Conservation (phyloP, 2,113 vertebrate genomes). For the Ivindomyrus marchei region DNA sequence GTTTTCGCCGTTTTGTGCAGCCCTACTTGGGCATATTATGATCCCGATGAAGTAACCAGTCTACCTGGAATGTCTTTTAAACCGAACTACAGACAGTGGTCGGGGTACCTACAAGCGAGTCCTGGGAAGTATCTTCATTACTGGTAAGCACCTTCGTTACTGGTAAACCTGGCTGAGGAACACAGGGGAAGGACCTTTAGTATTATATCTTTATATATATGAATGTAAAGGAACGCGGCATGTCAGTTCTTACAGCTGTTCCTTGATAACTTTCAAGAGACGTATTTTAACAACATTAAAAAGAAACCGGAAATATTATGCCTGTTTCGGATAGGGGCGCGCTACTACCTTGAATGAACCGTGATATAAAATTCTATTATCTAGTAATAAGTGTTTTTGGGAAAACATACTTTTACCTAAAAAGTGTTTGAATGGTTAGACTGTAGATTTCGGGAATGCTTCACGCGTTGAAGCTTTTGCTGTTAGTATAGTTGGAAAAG, state of each 20-base stretch:
- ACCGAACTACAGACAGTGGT: conserved; percentile 60
- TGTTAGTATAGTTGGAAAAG: background rate
- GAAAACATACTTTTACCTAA: background rate
- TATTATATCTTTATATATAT: background rate
- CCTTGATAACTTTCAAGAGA: background rate
- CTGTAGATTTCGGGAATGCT: background rate
- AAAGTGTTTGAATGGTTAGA: background rate
- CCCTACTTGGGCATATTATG: conserved; percentile 40
- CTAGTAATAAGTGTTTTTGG: background rate
- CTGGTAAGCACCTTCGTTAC: conserved; percentile 64
- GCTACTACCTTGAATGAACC: background rate
- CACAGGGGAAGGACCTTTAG: background rate
- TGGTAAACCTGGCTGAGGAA: conserved; percentile 48
- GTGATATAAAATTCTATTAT: background rate
- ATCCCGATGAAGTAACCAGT: conserved; percentile 51
- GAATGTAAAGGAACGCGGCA: background rate
- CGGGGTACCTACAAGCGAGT: conserved; percentile 57
- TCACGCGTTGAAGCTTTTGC: background rate
- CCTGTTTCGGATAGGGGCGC: background rate
- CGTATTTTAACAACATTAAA: background rate
- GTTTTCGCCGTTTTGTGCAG: background rate
- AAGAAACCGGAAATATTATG: background rate
- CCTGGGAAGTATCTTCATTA: conserved; percentile 61
- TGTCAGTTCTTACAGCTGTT: background rate
- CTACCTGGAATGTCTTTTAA: conserved; percentile 60